phyloP scores from a whole-genome alignment of 1,140 invertebrate genomes.

The Ceratoteleas bidentatus region DNA sequence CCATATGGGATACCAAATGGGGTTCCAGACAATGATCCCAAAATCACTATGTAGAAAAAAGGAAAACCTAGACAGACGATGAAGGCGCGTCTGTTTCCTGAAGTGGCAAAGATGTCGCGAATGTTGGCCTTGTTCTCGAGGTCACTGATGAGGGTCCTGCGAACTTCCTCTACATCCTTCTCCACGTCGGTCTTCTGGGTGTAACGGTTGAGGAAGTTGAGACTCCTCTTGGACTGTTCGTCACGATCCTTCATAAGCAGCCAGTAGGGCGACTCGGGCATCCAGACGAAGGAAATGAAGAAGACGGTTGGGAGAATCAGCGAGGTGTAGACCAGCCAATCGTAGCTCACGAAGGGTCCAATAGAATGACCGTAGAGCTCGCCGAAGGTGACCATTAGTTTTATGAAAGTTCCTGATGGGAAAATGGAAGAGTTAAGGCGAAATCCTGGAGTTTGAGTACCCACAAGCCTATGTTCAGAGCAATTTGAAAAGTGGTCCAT shows the following conservation, averaged over 20 bases:
- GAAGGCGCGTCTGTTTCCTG: slow-evolving; percentile 79
- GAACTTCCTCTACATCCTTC: slow-evolving; percentile 75
- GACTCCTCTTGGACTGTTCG: slow-evolving; percentile 75
- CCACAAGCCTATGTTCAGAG: too few relatives aligned
- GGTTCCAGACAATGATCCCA: too few relatives aligned
- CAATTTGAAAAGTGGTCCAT: background rate
- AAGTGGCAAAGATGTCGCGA: slow-evolving; percentile 77
- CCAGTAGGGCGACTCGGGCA: slow-evolving; percentile 87
- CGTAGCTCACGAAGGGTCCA: slow-evolving; percentile 83
- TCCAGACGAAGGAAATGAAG: slow-evolving; percentile 84
- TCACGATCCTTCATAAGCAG: slow-evolving; percentile 72
- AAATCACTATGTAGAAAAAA: too few relatives aligned
- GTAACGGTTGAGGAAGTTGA: slow-evolving; percentile 78
- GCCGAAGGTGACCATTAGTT: slow-evolving; percentile 86
- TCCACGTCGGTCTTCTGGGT: slow-evolving; percentile 65
- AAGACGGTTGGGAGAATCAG: slow-evolving; percentile 82
- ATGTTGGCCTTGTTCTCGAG: slow-evolving; percentile 72
- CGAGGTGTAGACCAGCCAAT: slow-evolving; percentile 79
- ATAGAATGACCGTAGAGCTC: slow-evolving; percentile 82
- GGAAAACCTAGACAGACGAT: slow-evolving; percentile 79
- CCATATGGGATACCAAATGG: too few relatives aligned
- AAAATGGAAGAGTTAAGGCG: background rate
- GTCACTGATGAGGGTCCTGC: slow-evolving; percentile 73
- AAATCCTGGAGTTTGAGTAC: too few relatives aligned
- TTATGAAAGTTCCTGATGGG: slow-evolving; percentile 83